Conservation (phyloP, 2,797 vertebrate species). For the Tamandua tetradactyla region DNA sequence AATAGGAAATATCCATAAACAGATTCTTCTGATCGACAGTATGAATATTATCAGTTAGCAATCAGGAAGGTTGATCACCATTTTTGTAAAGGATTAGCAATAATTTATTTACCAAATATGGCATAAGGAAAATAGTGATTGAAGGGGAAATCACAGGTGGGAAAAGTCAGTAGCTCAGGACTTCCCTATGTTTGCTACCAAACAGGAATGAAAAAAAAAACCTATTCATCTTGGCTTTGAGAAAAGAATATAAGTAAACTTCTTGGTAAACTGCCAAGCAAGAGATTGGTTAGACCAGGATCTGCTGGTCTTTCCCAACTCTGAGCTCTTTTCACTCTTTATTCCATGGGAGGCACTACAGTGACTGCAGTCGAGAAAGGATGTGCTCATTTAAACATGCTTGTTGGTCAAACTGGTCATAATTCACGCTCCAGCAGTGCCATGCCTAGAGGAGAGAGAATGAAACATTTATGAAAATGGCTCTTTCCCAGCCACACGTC, state of each 20-base stretch:
- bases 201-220: conserved; percentile 13
- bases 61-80: not conserved
- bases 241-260: conserved; percentile 45
- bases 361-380: conserved; percentile 33
- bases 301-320: not conserved
- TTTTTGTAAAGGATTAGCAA: not conserved
- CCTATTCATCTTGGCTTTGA: not conserved
- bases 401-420: not conserved
- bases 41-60: not conserved
- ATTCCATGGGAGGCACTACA: not conserved
- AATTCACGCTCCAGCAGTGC: conserved; percentile 49
- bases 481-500: conserved; percentile 12
- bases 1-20: not conserved
- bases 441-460: conserved; percentile 52
- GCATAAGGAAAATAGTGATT: not conserved
- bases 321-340: conserved; percentile 1
- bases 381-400: not conserved
- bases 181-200: not conserved
- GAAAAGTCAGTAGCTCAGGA: not conserved
- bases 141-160: not conserved
- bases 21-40: not conserved
- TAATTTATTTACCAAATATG: conserved; percentile 37
- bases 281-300: not conserved
- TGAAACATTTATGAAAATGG: conserved; percentile 71
- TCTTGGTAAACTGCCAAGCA: not conserved